phyloP scores from a whole-genome alignment of 2,888 invertebrate genomes.

The Meliscaeva auricollis region DNA sequence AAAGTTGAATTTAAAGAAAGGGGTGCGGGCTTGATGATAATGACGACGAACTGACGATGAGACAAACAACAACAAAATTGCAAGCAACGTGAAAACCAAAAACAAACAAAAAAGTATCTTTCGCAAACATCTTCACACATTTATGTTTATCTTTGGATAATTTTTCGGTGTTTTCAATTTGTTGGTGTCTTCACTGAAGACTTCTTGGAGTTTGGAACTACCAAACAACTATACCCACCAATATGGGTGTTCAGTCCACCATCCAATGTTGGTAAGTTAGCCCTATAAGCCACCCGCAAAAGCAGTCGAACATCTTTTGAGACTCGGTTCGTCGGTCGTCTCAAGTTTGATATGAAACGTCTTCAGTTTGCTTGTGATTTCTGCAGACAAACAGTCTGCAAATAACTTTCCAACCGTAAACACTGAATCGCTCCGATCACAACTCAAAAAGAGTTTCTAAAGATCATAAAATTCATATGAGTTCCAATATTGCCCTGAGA shows the following conservation, averaged over 20 bases:
- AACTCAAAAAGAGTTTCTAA: conserved; percentile 9
- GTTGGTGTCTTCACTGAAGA: conserved; percentile 18
- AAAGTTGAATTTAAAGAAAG: conserved; percentile 36
- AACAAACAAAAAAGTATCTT: conserved; percentile 16
- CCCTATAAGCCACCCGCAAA: conserved; percentile 16
- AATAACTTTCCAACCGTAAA: conserved; percentile 67
- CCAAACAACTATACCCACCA: not conserved
- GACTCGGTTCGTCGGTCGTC: conserved; percentile 25
- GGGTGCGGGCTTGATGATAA: conserved; percentile 29
- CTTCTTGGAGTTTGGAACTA: not conserved
- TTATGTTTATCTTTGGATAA: conserved; percentile 25
- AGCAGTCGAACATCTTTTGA: conserved; percentile 63
- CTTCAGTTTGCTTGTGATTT: conserved; percentile 46
- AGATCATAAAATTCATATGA: conserved; percentile 20
- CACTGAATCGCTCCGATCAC: conserved; percentile 45
- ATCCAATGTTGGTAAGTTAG: not conserved
- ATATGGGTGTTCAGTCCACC: not conserved
- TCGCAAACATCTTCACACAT: conserved; percentile 29
- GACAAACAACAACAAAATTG: not conserved
- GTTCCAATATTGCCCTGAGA: not conserved
- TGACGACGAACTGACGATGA: not conserved
- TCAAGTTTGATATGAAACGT: conserved; percentile 44
- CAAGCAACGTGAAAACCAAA: conserved; percentile 17
- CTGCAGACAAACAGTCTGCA: conserved; percentile 70
- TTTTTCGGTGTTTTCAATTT: conserved; percentile 42